These are phyloP conservation scores for Caloenas nicobarica DNA, from an alignment of 2,113 vertebrate species.

Conservation along the genomic window DNA sequence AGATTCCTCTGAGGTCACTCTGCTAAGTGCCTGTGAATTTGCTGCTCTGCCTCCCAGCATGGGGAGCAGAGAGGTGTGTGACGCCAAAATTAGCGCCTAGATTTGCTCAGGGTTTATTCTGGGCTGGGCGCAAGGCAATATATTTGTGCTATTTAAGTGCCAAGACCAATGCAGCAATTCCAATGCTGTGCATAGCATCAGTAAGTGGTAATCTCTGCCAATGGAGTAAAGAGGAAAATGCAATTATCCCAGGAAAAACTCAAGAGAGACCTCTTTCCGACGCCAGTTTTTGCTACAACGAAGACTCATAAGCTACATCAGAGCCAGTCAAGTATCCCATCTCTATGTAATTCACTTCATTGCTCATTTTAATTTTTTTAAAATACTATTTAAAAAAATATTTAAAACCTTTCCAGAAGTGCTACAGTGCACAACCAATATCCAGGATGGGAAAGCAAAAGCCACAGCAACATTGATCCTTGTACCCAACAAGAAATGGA, in stretches of 20 bases:
- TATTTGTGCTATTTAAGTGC: not conserved
- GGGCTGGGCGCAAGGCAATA: not conserved
- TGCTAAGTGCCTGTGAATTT: not conserved
- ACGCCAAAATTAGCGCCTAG: not conserved
- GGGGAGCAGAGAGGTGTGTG: not conserved
- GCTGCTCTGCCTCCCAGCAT: not conserved
- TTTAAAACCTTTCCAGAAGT: not conserved
- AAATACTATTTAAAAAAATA: not conserved
- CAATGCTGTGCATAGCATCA: rapidly evolving
- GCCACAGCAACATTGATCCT: not conserved
- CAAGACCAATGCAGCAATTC: not conserved
- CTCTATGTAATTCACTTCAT: rapidly evolving
- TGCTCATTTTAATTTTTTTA: not conserved
- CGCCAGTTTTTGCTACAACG: not conserved
- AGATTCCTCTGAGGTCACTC: not conserved
- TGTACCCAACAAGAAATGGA: rapidly evolving
- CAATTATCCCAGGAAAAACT: not conserved
- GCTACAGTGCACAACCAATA: not conserved
- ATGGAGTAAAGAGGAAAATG: not conserved
- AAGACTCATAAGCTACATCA: not conserved
- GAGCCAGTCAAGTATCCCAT: not conserved
- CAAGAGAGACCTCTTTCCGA: not conserved
- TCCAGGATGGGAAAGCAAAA: not conserved
- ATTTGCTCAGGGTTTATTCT: not conserved
- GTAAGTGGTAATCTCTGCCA: not conserved